phyloP scores from a whole-genome alignment of 2,888 invertebrate species.

The Colostygia pectinataria region DNA sequence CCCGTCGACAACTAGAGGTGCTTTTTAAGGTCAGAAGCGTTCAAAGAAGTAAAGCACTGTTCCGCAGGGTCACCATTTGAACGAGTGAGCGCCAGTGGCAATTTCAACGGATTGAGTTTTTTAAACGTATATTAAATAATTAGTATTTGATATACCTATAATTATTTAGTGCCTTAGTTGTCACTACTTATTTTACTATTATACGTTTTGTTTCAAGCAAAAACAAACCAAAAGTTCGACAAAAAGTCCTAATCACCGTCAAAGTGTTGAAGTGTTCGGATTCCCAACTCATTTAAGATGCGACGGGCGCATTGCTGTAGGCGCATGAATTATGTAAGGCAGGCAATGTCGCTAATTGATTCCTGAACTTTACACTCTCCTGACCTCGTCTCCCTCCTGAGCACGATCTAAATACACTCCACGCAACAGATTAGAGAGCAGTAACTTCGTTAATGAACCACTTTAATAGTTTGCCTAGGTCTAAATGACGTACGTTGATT shows the following conservation, averaged over 20 bases:
- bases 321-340: slow-evolving; percentile 62
- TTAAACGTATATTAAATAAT: too few species aligned
- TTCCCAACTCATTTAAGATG: slow-evolving; percentile 16
- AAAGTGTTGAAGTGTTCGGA: slow-evolving; percentile 11
- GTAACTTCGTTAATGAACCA: slow-evolving; percentile 31
- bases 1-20: slow-evolving; percentile 58
- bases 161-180: too few species aligned
- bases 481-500: slow-evolving; percentile 17
- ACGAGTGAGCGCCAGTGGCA: too few species aligned
- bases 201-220: slow-evolving; percentile 1
- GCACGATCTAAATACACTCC: slow-evolving; percentile 32
- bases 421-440: slow-evolving; percentile 32
- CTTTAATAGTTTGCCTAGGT: slow-evolving; percentile 29
- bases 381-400: slow-evolving; percentile 36
- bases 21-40: too few species aligned
- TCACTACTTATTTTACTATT: not conserved
- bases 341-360: slow-evolving; percentile 59
- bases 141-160: too few species aligned
- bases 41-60: too few species aligned
- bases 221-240: not conserved
- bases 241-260: slow-evolving; percentile 4
- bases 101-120: too few species aligned
- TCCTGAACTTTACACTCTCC: slow-evolving; percentile 51
- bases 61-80: too few species aligned
- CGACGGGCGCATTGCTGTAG: slow-evolving; percentile 27